Percentiles rank a stretch among this genome's conserved stretches.
Evolutionary conservation across 2,113 vertebrate genomes (phyloP).

Genomic region (Edolisoma coerulescens): DNA sequence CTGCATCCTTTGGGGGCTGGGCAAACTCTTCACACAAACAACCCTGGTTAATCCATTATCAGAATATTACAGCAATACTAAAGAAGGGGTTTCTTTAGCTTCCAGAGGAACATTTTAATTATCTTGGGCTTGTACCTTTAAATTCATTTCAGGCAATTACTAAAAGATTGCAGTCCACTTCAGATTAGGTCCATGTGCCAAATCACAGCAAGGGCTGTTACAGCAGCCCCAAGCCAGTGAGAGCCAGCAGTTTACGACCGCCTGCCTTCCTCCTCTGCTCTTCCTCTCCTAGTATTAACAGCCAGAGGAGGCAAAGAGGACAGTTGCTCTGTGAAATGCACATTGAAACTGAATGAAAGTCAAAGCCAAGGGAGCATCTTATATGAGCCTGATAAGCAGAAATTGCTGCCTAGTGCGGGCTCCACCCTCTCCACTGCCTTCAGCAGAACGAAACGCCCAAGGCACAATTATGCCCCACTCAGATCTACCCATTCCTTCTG

Average conservation of each 20-base stretch:
- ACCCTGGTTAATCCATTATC: neutral
- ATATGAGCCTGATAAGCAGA: neutral
- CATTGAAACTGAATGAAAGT: neutral
- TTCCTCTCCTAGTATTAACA: neutral
- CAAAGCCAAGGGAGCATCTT: neutral
- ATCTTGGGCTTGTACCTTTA: neutral
- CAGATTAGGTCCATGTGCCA: neutral
- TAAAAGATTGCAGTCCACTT: neutral
- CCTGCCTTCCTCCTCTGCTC: neutral
- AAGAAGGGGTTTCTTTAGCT: neutral
- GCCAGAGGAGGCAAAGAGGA: neutral
- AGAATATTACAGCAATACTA: neutral
- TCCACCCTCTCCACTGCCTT: neutral
- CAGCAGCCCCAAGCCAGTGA: neutral
- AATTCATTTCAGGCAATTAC: neutral
- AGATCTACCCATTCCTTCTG: neutral
- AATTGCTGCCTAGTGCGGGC: rapidly evolving
- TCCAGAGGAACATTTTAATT: neutral
- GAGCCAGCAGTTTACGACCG: neutral
- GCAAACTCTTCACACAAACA: neutral
- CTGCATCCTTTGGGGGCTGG: neutral
- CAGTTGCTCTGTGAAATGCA: neutral
- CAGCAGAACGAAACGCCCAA: neutral
- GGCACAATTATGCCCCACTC: neutral
- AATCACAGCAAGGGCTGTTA: neutral